Evolutionary conservation across 2,113 vertebrate species (phyloP).

Genomic region (Sebastes fasciatus): DNA sequence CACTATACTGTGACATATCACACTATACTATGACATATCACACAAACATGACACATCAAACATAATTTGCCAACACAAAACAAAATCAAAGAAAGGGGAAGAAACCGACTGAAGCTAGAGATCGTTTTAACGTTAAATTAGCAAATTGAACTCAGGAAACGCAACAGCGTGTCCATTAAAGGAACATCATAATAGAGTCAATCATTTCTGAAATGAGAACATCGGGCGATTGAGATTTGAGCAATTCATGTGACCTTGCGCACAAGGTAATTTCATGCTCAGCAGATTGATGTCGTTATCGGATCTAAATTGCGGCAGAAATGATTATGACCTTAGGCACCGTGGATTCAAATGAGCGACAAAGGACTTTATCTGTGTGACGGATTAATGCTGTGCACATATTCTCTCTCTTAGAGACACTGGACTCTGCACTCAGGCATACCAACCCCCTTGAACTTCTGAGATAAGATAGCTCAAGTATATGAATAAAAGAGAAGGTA

Average conservation of each 20-base stretch:
- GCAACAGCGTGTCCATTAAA: background rate
- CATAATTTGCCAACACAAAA: background rate
- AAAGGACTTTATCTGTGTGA: slow-evolving; percentile 61
- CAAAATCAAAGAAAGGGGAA: background rate
- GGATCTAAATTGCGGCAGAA: slow-evolving; percentile 63
- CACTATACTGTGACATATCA: no score
- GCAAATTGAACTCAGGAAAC: background rate
- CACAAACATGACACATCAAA: background rate
- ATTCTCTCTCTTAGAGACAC: slow-evolving; percentile 53
- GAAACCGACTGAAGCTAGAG: background rate
- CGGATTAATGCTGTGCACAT: slow-evolving; percentile 65
- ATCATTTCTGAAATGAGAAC: slow-evolving; percentile 52
- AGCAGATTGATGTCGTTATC: slow-evolving; percentile 67
- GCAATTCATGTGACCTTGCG: slow-evolving; percentile 44
- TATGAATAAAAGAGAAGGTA: slow-evolving; percentile 47
- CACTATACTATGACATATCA: no score
- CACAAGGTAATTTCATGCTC: slow-evolving; percentile 48
- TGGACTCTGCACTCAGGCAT: slow-evolving; percentile 79
- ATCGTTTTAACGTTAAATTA: background rate
- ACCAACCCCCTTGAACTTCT: slow-evolving; percentile 53
- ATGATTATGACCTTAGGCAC: slow-evolving; percentile 54
- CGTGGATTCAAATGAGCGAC: slow-evolving; percentile 36
- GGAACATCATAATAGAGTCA: slow-evolving; percentile 21
- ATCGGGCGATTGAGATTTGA: background rate
- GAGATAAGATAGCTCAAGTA: slow-evolving; percentile 80